phyloP scores from a whole-genome alignment of 2,888 invertebrate genomes.

The Drosophila anceps region DNA sequence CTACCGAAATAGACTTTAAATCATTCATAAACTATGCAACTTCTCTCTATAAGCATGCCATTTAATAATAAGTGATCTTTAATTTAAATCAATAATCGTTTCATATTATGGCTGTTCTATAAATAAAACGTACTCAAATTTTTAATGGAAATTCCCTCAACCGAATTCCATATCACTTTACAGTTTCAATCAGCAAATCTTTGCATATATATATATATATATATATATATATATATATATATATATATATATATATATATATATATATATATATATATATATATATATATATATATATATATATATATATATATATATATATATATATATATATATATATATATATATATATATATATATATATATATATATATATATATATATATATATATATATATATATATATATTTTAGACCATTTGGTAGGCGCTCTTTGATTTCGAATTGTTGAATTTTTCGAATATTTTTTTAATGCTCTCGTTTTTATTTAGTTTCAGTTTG shows the following conservation, averaged over 20 bases:
- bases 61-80: neutral
- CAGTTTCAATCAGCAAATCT: slow-evolving; percentile 32
- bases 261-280: too few species aligned
- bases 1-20: neutral
- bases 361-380: too few species aligned
- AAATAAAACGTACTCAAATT: slow-evolving; percentile 3
- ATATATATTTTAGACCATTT: slow-evolving; percentile 35
- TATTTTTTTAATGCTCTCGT: slow-evolving; percentile 31
- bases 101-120: neutral
- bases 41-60: neutral
- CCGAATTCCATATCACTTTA: slow-evolving; percentile 42
- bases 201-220: slow-evolving; percentile 27
- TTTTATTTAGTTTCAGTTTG: slow-evolving; percentile 41
- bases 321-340: too few species aligned
- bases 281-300: too few species aligned
- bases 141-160: slow-evolving; percentile 19
- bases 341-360: too few species aligned
- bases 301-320: too few species aligned
- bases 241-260: too few species aligned
- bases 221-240: too few species aligned
- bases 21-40: neutral
- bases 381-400: too few species aligned
- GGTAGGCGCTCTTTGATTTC: slow-evolving; percentile 24
- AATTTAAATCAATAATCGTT: slow-evolving; percentile 2
- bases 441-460: slow-evolving; percentile 46